phyloP scores from a whole-genome alignment of 2,888 invertebrate species.

The Agrochola lota region DNA sequence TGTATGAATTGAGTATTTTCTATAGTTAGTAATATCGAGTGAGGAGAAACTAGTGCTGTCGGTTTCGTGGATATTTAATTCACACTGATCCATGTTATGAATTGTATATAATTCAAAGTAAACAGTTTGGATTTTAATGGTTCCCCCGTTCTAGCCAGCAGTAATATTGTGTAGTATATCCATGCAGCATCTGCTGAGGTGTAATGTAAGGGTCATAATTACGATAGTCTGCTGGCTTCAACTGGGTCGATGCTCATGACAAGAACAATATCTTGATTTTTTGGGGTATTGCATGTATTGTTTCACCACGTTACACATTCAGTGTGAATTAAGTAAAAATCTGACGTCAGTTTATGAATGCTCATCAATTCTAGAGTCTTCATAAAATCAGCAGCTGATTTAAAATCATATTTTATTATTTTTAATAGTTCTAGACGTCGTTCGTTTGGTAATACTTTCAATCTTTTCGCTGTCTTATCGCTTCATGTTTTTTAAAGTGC shows the following conservation, averaged over 20 bases:
- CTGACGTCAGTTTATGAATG: neutral
- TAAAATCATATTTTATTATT: conserved; percentile 22
- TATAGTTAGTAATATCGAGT: conserved; percentile 26
- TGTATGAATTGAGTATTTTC: conserved; percentile 46
- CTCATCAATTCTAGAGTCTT: conserved; percentile 19
- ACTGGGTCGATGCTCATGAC: no score
- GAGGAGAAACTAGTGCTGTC: conserved; percentile 13
- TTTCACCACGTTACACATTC: neutral
- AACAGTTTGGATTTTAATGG: neutral
- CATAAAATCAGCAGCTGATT: conserved; percentile 36
- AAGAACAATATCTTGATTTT: neutral
- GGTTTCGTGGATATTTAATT: conserved; percentile 34
- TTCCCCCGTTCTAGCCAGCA: neutral
- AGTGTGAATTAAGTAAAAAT: conserved; percentile 21
- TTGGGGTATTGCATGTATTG: neutral
- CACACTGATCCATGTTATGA: conserved; percentile 12
- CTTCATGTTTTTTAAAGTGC: conserved; percentile 51
- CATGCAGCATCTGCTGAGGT: no score
- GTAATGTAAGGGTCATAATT: neutral
- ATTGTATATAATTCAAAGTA: neutral
- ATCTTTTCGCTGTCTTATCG: conserved; percentile 28
- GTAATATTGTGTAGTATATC: neutral
- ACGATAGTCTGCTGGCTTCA: neutral
- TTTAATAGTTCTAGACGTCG: conserved; percentile 51
- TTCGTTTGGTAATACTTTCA: conserved; percentile 25